Evolutionary conservation across 2,888 invertebrate species (phyloP).

Genomic region (Meta bourneti): DNA sequence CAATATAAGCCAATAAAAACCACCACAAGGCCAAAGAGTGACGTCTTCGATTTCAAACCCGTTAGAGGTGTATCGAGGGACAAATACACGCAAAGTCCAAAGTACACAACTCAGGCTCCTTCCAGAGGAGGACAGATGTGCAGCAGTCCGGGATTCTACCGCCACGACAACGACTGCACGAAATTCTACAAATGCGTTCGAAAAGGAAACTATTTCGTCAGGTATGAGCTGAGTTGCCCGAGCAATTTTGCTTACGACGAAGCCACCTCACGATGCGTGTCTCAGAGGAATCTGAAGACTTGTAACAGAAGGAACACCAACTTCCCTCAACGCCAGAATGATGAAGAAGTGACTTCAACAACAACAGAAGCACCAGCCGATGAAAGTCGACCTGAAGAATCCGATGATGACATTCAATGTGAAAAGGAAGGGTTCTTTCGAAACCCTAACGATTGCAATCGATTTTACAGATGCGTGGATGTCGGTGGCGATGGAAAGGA

Average conservation of each 20-base stretch:
- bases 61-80: neutral
- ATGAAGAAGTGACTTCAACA: constrained; percentile 35
- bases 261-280: constrained; percentile 36
- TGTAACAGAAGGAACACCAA: constrained; percentile 21
- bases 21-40: neutral
- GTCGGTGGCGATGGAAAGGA: constrained; percentile 87
- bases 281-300: constrained; percentile 27
- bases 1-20: constrained; percentile 27
- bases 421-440: constrained; percentile 77
- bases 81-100: constrained; percentile 17
- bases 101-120: constrained; percentile 26
- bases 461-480: constrained; percentile 90
- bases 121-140: constrained; percentile 28
- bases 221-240: constrained; percentile 71
- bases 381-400: neutral
- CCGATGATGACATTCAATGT: constrained; percentile 52
- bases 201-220: constrained; percentile 37
- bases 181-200: constrained; percentile 74
- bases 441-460: constrained; percentile 78
- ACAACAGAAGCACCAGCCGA: neutral
- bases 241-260: constrained; percentile 65
- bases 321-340: constrained; percentile 51
- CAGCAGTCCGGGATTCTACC: constrained; percentile 56
- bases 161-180: constrained; percentile 70
- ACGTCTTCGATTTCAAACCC: neutral